Evolutionary conservation across 2,113 vertebrate species (phyloP).

Genomic region (Thunnus thynnus): DNA sequence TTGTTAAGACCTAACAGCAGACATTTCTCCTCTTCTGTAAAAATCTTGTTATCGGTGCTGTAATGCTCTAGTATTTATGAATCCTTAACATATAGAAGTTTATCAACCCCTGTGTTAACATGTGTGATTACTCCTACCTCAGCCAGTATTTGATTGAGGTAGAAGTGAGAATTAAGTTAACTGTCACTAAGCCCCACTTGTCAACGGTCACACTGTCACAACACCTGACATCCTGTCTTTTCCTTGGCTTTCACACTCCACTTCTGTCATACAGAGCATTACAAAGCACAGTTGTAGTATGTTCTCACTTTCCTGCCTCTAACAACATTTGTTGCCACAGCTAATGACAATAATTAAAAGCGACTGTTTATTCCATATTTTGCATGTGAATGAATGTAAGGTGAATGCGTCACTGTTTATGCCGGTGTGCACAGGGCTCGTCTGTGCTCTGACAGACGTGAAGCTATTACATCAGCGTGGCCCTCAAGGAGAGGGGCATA

Average conservation of each 20-base stretch:
- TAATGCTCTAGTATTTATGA: not conserved
- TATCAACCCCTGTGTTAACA: not conserved
- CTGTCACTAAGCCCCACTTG: not conserved
- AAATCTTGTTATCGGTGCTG: not conserved
- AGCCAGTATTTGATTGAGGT: not conserved
- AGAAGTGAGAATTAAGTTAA: constrained; percentile 6
- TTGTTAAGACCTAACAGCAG: too few species aligned
- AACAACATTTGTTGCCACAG: constrained; percentile 34
- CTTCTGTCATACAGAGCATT: constrained; percentile 25
- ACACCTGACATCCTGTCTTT: constrained; percentile 54
- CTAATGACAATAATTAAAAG: constrained; percentile 43
- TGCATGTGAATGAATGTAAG: constrained; percentile 33
- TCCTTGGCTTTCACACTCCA: constrained; percentile 44
- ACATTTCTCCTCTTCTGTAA: too few species aligned
- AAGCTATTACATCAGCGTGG: constrained; percentile 59
- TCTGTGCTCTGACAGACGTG: constrained; percentile 40
- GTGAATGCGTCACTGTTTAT: constrained; percentile 48
- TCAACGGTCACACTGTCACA: constrained; percentile 47
- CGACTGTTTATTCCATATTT: constrained; percentile 43
- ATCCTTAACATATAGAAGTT: not conserved
- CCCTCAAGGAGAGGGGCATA: constrained; percentile 32
- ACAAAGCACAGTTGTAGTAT: constrained; percentile 20
- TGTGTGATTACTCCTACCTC: constrained; percentile 1
- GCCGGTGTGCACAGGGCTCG: constrained; percentile 37
- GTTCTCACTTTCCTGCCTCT: constrained; percentile 25